phyloP scores from a whole-genome alignment of 2,797 vertebrate species.

The Dendrocincla fuliginosa region DNA sequence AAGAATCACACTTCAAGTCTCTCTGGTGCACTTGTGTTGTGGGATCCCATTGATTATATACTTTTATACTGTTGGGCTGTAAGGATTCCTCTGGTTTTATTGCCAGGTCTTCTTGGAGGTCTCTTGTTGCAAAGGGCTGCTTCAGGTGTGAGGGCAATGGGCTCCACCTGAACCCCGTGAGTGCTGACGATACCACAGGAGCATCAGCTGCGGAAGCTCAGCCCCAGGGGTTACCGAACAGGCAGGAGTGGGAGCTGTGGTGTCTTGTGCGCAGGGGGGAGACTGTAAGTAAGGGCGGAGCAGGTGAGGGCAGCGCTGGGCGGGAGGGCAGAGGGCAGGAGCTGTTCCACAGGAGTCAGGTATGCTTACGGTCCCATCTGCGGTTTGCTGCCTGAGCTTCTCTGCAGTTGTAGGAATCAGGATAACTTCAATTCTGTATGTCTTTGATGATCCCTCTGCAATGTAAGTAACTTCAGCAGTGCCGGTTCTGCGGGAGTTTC shows the following conservation, averaged over 20 bases:
- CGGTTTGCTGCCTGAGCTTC: neutral
- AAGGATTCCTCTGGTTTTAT: neutral
- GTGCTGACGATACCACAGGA: rapidly evolving
- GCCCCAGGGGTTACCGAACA: rapidly evolving
- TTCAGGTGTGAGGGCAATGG: neutral
- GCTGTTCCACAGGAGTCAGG: neutral
- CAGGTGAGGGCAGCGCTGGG: rapidly evolving
- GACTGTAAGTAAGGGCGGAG: neutral
- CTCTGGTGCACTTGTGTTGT: neutral
- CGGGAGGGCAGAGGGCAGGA: neutral
- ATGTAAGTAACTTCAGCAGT: rapidly evolving
- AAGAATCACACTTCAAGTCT: neutral
- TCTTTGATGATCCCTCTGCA: neutral
- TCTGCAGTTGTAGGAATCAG: rapidly evolving
- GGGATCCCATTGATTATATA: neutral
- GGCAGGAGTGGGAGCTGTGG: neutral
- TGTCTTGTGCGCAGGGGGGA: neutral
- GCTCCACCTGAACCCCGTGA: neutral
- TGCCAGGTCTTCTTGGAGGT: neutral
- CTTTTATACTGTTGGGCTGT: neutral
- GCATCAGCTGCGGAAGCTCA: neutral
- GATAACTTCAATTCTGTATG: rapidly evolving
- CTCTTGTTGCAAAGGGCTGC: neutral
- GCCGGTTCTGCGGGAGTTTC: neutral
- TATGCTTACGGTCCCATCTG: rapidly evolving